A percentile compares a stretch with the other conserved stretches of the same genome.
These are phyloP conservation scores for Camptogramma bilineatum DNA, from an alignment of 2,888 invertebrate species.

Conservation along the genomic window DNA sequence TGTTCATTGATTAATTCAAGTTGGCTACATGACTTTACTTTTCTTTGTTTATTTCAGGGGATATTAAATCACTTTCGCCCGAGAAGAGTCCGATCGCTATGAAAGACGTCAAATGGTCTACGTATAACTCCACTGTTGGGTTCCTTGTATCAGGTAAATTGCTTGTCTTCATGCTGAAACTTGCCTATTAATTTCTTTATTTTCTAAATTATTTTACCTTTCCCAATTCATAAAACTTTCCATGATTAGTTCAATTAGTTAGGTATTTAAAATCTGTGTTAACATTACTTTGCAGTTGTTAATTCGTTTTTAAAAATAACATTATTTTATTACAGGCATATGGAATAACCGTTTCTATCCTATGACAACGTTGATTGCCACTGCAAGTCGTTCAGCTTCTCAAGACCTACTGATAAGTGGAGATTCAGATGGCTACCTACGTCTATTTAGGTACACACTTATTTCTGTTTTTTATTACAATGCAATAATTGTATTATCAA, in stretches of 20 bases:
- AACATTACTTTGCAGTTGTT: no score
- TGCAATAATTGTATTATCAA: neutral
- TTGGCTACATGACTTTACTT: neutral
- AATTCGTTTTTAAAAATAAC: no score
- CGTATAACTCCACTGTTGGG: conserved; percentile 94
- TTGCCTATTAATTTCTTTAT: no score
- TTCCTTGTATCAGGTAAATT: conserved; percentile 92
- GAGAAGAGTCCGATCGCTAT: conserved; percentile 95
- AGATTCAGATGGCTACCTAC: conserved; percentile 94
- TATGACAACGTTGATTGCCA: conserved; percentile 92
- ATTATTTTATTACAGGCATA: conserved; percentile 86
- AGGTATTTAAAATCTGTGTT: no score
- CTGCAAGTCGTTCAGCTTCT: conserved; percentile 92
- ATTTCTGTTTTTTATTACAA: neutral
- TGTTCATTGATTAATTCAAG: conserved; percentile 1
- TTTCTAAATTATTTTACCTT: no score
- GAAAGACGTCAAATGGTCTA: conserved; percentile 96
- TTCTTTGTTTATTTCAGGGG: conserved; percentile 87
- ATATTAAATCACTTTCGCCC: conserved; percentile 93
- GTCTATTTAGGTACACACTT: conserved; percentile 89
- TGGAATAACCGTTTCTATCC: conserved; percentile 97
- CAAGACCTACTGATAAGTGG: conserved; percentile 94
- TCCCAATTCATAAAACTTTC: no score
- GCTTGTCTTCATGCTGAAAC: neutral
- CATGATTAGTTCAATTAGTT: no score